These are phyloP conservation scores for Sinohyriopsis cumingii DNA, from an alignment of 2,888 invertebrate genomes.

Conservation along the genomic window DNA sequence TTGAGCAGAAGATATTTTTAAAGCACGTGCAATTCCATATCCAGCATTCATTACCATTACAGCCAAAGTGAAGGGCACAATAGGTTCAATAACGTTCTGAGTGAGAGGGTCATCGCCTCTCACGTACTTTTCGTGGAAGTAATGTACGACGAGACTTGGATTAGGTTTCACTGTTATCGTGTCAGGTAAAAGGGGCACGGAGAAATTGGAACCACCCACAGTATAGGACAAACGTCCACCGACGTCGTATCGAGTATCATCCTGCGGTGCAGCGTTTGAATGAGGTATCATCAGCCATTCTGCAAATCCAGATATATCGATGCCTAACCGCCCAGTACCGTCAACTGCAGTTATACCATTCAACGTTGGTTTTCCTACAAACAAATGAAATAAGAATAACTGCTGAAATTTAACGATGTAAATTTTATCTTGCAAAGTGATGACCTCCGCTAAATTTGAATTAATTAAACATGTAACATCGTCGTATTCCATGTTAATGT, in stretches of 20 bases:
- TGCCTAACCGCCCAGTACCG: conserved; percentile 36
- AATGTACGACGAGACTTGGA: conserved; percentile 46
- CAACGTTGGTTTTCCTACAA: conserved; percentile 36
- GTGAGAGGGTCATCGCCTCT: conserved; percentile 52
- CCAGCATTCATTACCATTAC: conserved; percentile 46
- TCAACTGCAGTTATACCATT: conserved; percentile 40
- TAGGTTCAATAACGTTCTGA: conserved; percentile 29
- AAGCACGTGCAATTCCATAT: conserved; percentile 40
- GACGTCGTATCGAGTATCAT: conserved; percentile 45
- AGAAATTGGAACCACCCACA: conserved; percentile 39
- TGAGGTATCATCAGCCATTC: conserved; percentile 55
- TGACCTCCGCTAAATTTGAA: too few species aligned
- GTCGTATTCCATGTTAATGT: too few species aligned
- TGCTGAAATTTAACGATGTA: not conserved
- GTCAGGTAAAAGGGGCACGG: conserved; percentile 48
- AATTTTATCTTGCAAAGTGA: not conserved
- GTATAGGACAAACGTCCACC: conserved; percentile 51
- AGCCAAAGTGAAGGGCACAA: conserved; percentile 49
- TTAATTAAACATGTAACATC: too few species aligned
- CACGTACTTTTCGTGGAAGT: conserved; percentile 55
- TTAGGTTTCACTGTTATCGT: conserved; percentile 55
- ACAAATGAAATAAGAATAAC: not conserved
- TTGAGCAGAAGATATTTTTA: conserved; percentile 51
- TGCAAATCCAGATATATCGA: conserved; percentile 29
- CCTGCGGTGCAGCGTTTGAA: conserved; percentile 41